Evolutionary conservation across 2,113 vertebrate species (phyloP), one percentile per base, ranked within the genome.

Genomic region (Prietella phreatophila): DNA sequence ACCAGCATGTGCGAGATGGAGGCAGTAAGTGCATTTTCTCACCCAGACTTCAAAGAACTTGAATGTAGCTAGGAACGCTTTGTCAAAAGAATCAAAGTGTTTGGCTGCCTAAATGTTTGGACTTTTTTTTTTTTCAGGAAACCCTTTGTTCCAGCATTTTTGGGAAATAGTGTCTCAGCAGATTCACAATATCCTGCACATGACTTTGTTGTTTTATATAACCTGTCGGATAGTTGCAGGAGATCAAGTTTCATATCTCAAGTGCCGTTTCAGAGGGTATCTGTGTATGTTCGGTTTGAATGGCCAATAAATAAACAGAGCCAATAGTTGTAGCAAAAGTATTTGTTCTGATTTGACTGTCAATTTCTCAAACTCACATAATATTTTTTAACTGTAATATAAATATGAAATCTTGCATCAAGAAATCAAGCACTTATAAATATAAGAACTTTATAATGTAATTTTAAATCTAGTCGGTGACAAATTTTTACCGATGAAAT

Each of bases 81-180:
- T 88, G 82, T 83, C 82, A 88, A 75, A 88, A 82, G 80, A 83
- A 75, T 83, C 78, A 73, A 82, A 56, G 53, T 60, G 67, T 55
- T 85, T 71, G 61, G 30, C 61, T 78, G 39, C 79, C 50, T 67
- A 30, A 58, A 58, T 25, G 20, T 80, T 80, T 78, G 53, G 81
- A 78, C 39, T 3, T 47, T 47, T 47, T 47, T 47, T 7, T 42
- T 42, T 42, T 50, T 86, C 42, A 75, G 36, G 50, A 55, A 55
- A 55, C 22, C 36, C 36, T 78, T 15, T 60, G 56, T 50, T 75
- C n/a, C 67, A 33, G 33, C 13, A 53, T 22, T 87, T 53, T 39
- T 33, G 58, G 83, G 67, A 90, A 69, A 60, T 55, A 1, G 58
- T 39, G 42, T 78, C 79, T 58, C 53, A 13, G 55, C 60, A 78